Evolutionary conservation across 2,113 vertebrate genomes (phyloP).

Genomic region (Nothocercus nigrocapillus): DNA sequence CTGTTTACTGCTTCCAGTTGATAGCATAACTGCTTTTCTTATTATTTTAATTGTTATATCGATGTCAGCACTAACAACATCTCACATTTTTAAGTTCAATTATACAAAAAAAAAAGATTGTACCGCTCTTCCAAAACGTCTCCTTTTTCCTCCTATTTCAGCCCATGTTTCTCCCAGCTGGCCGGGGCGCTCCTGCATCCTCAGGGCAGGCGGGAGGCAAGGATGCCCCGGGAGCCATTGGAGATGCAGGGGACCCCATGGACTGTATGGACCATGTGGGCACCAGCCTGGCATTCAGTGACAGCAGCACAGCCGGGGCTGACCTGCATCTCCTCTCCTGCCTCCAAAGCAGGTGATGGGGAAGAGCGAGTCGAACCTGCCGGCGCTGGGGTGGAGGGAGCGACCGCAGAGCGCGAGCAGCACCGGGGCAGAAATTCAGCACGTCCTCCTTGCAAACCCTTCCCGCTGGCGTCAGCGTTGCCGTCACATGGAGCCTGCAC

Average conservation of each 20-base stretch:
- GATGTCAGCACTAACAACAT: no score
- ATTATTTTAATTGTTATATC: no score
- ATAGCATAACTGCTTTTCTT: no score
- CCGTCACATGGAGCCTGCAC: no score
- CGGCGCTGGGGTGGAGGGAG: accelerated
- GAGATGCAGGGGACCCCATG: not conserved
- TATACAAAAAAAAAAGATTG: not conserved
- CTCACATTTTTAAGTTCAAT: not conserved
- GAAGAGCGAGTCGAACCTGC: not conserved
- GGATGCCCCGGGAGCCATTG: not conserved
- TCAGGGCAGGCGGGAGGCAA: not conserved
- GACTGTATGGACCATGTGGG: no score
- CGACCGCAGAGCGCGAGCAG: accelerated
- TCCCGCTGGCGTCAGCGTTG: accelerated
- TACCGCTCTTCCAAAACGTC: not conserved
- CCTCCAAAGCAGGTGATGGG: not conserved
- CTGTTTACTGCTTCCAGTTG: not conserved
- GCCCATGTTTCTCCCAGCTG: not conserved
- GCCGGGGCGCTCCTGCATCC: not conserved
- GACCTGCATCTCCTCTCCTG: no score
- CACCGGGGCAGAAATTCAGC: not conserved
- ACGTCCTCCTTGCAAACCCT: accelerated
- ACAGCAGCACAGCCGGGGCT: not conserved
- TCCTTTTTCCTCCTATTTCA: no score
- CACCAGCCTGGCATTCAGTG: not conserved